Percentiles rank a stretch among this genome's conserved stretches.
Conservation (phyloP, 2,113 vertebrate genomes). For the Lampris megalopsis region DNA sequence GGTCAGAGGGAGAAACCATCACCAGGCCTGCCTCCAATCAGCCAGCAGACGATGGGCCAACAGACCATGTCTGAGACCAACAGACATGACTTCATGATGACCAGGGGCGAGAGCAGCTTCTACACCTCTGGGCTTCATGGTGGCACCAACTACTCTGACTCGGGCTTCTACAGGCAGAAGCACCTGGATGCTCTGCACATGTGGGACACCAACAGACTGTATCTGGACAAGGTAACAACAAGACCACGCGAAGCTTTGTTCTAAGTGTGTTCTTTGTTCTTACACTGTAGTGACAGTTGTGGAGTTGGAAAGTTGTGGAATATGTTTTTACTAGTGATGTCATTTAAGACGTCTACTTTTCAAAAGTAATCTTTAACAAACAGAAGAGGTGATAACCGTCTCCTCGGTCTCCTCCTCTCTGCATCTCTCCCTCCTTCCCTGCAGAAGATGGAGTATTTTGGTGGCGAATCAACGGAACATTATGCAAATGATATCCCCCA, state of each 20-base stretch:
- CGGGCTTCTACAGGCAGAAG: slow-evolving; percentile 7
- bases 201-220: slow-evolving; percentile 56
- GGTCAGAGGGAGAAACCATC: not conserved
- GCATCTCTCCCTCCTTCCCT: slow-evolving; percentile 15
- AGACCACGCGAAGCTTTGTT: not conserved
- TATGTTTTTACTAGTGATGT: no score
- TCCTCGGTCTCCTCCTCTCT: no score
- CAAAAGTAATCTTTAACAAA: no score
- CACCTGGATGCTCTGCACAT: slow-evolving; percentile 25
- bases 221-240: slow-evolving; percentile 51
- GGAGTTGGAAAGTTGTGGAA: no score
- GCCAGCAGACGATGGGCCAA: slow-evolving; percentile 2
- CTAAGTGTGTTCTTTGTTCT: no score
- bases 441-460: slow-evolving; percentile 63
- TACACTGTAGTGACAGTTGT: no score
- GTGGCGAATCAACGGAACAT: slow-evolving; percentile 40
- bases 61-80: slow-evolving; percentile 29
- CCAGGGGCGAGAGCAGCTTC: slow-evolving; percentile 1
- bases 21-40: not conserved
- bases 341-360: no score
- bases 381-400: no score
- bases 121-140: slow-evolving; percentile 24
- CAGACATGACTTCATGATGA: slow-evolving; percentile 13
- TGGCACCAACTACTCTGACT: slow-evolving; percentile 18
- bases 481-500: slow-evolving; percentile 85